A percentile compares a stretch with the other conserved stretches of the same genome.
Conservation (phyloP, 2,113 vertebrate species). For the Sander vitreus region DNA sequence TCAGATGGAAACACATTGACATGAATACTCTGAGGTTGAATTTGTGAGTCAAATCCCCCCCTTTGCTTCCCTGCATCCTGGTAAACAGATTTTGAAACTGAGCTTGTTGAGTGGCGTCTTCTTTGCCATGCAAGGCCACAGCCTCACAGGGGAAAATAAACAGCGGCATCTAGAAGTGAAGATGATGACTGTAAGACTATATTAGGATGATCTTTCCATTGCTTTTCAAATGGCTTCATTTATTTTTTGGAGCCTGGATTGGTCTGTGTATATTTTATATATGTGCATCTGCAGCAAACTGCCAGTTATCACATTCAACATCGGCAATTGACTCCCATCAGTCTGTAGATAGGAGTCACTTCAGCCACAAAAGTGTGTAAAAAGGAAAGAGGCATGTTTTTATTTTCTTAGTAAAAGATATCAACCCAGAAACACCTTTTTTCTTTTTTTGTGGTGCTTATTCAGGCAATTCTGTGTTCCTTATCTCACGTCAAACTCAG, state of each 20-base stretch:
- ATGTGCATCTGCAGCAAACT: constrained; percentile 29
- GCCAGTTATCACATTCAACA: constrained; percentile 56
- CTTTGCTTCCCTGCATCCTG: constrained; percentile 49
- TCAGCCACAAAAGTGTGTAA: constrained; percentile 22
- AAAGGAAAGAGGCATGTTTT: constrained; percentile 28
- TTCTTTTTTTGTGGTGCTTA: constrained; percentile 25
- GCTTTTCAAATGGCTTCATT: constrained; percentile 61
- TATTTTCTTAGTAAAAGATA: neutral
- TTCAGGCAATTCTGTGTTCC: constrained; percentile 32
- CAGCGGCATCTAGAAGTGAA: constrained; percentile 8
- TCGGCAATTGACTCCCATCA: constrained; percentile 56
- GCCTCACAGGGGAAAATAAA: constrained; percentile 40
- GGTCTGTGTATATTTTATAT: constrained; percentile 21
- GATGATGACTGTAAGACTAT: constrained; percentile 44
- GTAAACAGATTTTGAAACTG: constrained; percentile 79
- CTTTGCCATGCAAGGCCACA: constrained; percentile 49
- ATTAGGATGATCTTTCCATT: constrained; percentile 64
- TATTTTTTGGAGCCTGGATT: constrained; percentile 52
- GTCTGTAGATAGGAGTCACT: constrained; percentile 20
- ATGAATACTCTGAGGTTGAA: constrained; percentile 64
- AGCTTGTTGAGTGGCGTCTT: constrained; percentile 71
- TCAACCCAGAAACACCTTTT: constrained; percentile 5
- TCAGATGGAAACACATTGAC: constrained; percentile 74
- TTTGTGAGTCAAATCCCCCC: constrained; percentile 75
- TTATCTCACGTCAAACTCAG: constrained; percentile 21